phyloP scores from a whole-genome alignment of 2,113 vertebrate genomes.

The Varanus salvator region DNA sequence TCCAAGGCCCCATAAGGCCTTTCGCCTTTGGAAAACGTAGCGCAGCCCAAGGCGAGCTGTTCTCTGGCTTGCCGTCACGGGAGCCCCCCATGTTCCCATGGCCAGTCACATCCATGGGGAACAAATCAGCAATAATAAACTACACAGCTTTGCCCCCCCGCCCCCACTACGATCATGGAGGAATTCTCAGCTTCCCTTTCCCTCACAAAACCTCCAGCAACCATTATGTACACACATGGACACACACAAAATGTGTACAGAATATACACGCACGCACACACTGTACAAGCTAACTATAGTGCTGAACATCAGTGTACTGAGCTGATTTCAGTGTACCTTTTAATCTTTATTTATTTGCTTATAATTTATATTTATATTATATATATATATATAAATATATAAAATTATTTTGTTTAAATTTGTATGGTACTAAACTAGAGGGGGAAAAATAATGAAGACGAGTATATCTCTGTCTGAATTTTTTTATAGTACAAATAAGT shows the following conservation, averaged over 20 bases:
- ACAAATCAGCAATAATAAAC: conserved; percentile 77
- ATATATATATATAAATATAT: conserved; percentile 52
- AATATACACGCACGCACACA: conserved; percentile 12
- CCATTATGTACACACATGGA: neutral
- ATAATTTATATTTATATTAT: conserved; percentile 66
- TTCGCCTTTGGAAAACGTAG: neutral
- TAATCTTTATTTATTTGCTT: conserved; percentile 72
- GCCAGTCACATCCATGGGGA: fast-evolving
- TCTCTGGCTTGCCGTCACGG: fast-evolving
- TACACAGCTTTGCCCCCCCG: conserved; percentile 41
- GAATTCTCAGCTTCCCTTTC: neutral
- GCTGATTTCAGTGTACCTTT: conserved; percentile 37
- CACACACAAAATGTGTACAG: neutral
- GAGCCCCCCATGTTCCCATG: neutral
- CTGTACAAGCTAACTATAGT: neutral
- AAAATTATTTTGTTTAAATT: conserved; percentile 83
- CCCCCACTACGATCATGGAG: conserved; percentile 40
- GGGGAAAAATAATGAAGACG: conserved; percentile 76
- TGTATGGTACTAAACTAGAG: conserved; percentile 72
- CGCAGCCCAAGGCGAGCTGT: neutral
- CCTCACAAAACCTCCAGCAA: conserved; percentile 34
- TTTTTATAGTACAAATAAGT: conserved; percentile 47
- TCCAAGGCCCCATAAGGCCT: neutral
- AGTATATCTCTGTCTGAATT: conserved; percentile 67
- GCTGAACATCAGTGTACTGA: conserved; percentile 31